A percentile compares a stretch with the other conserved stretches of the same genome.
Conservation (phyloP, 1,140 invertebrate genomes). For the Xylocopa sonorina region DNA sequence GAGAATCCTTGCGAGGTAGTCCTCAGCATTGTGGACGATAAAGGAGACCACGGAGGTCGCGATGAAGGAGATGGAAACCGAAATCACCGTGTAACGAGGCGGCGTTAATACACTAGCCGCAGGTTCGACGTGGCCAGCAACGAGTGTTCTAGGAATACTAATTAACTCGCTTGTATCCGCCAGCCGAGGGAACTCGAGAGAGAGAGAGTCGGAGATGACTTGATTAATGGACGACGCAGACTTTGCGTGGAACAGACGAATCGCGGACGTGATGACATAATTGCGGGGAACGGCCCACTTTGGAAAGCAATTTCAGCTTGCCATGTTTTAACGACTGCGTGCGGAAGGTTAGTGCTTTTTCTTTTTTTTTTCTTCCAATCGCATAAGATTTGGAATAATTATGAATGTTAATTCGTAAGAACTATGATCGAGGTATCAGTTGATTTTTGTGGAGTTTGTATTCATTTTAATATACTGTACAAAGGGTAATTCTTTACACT, state of each 20-base stretch:
- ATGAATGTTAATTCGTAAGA: no score
- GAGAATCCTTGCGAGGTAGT: no score
- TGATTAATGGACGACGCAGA: slow-evolving; percentile 39
- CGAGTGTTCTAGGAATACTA: slow-evolving; percentile 44
- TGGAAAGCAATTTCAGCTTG: neutral
- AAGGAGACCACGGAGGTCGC: neutral
- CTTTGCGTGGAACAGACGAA: slow-evolving; percentile 1
- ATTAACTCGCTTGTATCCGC: slow-evolving; percentile 40
- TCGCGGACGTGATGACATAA: slow-evolving; percentile 31
- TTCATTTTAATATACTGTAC: no score
- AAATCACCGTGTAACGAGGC: slow-evolving; percentile 19
- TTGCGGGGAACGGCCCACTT: slow-evolving; percentile 11
- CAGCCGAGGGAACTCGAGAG: slow-evolving; percentile 12
- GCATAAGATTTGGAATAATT: no score
- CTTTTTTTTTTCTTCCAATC: no score
- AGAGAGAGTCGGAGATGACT: slow-evolving; percentile 24
- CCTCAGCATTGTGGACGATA: no score
- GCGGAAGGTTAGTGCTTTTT: neutral
- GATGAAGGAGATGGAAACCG: neutral
- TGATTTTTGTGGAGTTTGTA: no score
- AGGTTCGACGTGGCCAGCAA: slow-evolving; percentile 22
- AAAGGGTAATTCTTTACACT: no score
- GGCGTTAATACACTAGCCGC: slow-evolving; percentile 10
- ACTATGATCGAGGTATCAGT: no score
- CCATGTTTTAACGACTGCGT: no score